Evolutionary conservation across 1,140 invertebrate genomes (phyloP), one percentile per base, ranked within the genome.

Genomic region (Achatina immaculata): DNA sequence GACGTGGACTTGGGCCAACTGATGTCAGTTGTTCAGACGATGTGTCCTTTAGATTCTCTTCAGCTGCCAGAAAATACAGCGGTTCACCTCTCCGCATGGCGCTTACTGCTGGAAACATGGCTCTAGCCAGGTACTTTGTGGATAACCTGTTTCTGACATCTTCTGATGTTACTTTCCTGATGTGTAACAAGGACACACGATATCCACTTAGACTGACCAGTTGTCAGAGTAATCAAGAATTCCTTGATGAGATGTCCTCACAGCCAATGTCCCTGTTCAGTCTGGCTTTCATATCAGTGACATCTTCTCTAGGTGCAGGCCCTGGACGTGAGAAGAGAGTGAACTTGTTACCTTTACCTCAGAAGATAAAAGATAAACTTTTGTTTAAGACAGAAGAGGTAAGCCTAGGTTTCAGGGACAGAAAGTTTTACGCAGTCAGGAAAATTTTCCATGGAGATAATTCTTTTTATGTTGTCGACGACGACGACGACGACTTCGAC

Each of bases 311-410:
- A 42, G 68, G 36, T 28, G 1, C 68, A 9, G 28, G 2, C 58
- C 58, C 58, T 62, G 58, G 58, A 62, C 58, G 58, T 62, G 58
- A 62, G n/a, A 28, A 2, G n/a, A 62, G 58, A 31, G 58, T 62
- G 1, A 34, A 62, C n/a, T 14, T 34, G 28, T 34, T 62, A 31
- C 58, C 58, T 31, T 34, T 62, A 62, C 58, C 58, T 62, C 58
- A 62, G 21, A 31, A 31, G 3, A 62, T 62, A 28, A 62, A 62
- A 62, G 58, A 62, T 16, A 62, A 34, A 62, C 58, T 62, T 62
- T 16, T 62, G 28, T 62, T 62, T 62, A 2, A 62, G 58, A 31
- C 58, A 62, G 19, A 62, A 34, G 28, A 14, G n/a, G n/a, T n/a
- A n/a, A n/a, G n/a, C n/a, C n/a, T n/a, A n/a, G n/a, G n/a, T n/a